phyloP scores from a whole-genome alignment of 2,888 invertebrate genomes.

The Agrochola macilenta region DNA sequence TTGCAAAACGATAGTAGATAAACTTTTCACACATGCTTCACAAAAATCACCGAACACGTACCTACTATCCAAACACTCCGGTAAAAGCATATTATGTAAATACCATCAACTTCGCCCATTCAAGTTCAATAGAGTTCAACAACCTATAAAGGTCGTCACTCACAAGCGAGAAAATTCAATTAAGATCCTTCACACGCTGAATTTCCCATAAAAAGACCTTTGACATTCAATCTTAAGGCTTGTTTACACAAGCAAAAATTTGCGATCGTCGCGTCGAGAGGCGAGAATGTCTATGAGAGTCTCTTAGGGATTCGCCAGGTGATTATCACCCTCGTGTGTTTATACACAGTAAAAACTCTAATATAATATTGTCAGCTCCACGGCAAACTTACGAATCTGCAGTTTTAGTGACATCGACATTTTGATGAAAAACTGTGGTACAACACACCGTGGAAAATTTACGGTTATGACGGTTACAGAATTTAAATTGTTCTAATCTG shows the following conservation, averaged over 20 bases:
- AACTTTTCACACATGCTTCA: background rate
- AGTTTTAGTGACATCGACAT: no score
- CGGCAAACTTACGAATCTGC: no score
- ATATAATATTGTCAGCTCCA: background rate
- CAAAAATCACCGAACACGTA: background rate
- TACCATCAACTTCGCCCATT: slow-evolving; percentile 8
- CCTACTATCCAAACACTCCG: background rate
- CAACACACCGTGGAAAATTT: no score
- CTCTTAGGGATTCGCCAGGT: no score
- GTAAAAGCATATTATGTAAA: slow-evolving; percentile 23
- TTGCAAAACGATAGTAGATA: background rate
- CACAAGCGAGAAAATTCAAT: slow-evolving; percentile 35
- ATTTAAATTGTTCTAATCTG: no score
- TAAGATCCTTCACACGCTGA: slow-evolving; percentile 18
- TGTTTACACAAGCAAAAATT: slow-evolving; percentile 2
- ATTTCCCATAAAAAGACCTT: slow-evolving; percentile 23
- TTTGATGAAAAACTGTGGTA: no score
- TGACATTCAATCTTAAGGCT: slow-evolving; percentile 18
- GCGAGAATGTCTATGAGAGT: background rate
- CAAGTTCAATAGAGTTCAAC: slow-evolving; percentile 44
- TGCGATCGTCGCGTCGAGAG: no score
- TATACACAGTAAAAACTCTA: background rate
- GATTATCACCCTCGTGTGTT: background rate
- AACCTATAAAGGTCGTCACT: slow-evolving; percentile 42
- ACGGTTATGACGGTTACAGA: no score